phyloP scores from a whole-genome alignment of 2,888 invertebrate genomes.

The Chrysopilus asiliformis region DNA sequence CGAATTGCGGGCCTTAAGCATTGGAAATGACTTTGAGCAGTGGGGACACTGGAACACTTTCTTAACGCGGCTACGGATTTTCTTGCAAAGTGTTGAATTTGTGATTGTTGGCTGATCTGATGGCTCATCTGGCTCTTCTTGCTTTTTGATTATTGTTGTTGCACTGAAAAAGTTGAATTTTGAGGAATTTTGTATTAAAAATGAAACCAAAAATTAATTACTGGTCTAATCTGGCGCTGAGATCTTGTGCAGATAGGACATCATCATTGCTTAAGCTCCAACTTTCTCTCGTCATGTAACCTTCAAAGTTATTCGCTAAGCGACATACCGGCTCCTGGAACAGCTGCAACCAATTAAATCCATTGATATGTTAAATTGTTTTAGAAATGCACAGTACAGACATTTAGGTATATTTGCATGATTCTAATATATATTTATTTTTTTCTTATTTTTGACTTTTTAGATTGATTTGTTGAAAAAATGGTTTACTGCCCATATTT shows the following conservation, averaged over 20 bases:
- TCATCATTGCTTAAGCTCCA: slow-evolving; percentile 30
- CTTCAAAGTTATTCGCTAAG: slow-evolving; percentile 18
- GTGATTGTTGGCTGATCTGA: neutral
- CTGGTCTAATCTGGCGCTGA: slow-evolving; percentile 27
- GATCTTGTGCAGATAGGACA: slow-evolving; percentile 29
- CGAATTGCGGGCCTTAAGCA: slow-evolving; percentile 31
- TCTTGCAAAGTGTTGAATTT: neutral
- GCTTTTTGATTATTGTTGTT: slow-evolving; percentile 1
- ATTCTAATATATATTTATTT: neutral
- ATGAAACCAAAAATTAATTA: no score
- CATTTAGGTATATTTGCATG: no score
- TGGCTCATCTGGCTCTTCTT: no score
- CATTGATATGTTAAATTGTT: no score
- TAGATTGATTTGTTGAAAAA: no score
- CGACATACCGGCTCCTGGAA: slow-evolving; percentile 4
- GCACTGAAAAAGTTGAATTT: no score
- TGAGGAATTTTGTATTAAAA: no score
- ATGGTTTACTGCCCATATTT: no score
- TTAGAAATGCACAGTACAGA: no score
- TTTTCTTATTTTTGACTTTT: neutral
- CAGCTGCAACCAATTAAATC: no score
- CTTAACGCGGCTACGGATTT: no score
- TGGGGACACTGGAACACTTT: slow-evolving; percentile 33
- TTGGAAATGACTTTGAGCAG: slow-evolving; percentile 28
- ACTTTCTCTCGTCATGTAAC: slow-evolving; percentile 19